Conservation (phyloP, 2,888 invertebrate genomes). For the Sceliomorpha sp. region DNA sequence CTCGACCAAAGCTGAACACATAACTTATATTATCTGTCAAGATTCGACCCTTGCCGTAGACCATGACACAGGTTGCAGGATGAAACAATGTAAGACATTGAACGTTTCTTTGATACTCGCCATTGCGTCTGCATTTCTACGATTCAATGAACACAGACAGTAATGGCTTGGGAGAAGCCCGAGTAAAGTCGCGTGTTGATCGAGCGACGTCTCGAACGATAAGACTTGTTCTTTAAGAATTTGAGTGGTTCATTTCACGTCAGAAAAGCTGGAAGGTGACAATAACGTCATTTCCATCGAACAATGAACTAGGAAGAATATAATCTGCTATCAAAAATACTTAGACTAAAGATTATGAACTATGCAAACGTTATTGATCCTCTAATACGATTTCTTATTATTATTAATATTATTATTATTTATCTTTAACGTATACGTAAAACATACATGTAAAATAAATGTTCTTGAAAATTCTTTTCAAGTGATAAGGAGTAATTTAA, state of each 20-base stretch:
- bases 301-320: too few species aligned
- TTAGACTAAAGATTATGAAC: too few species aligned
- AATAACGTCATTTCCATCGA: background rate
- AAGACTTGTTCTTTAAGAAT: conserved; percentile 21
- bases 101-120: conserved; percentile 10
- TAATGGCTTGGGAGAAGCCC: conserved; percentile 24
- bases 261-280: conserved; percentile 3
- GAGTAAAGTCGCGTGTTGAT: conserved; percentile 21
- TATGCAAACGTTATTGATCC: too few species aligned
- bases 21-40: conserved; percentile 74
- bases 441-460: too few species aligned
- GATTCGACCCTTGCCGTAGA: conserved; percentile 59
- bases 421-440: too few species aligned
- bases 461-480: too few species aligned
- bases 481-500: too few species aligned
- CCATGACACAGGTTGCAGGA: conserved; percentile 53
- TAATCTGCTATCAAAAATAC: too few species aligned
- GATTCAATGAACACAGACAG: conserved; percentile 5
- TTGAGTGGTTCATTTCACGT: conserved; percentile 15
- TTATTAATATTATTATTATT: too few species aligned
- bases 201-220: conserved; percentile 19
- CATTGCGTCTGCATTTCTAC: conserved; percentile 27
- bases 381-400: too few species aligned
- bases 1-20: conserved; percentile 74
- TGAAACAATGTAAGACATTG: conserved; percentile 17